Evolutionary conservation across 1,140 invertebrate genomes (phyloP).

Genomic region (Drepana arcuata): DNA sequence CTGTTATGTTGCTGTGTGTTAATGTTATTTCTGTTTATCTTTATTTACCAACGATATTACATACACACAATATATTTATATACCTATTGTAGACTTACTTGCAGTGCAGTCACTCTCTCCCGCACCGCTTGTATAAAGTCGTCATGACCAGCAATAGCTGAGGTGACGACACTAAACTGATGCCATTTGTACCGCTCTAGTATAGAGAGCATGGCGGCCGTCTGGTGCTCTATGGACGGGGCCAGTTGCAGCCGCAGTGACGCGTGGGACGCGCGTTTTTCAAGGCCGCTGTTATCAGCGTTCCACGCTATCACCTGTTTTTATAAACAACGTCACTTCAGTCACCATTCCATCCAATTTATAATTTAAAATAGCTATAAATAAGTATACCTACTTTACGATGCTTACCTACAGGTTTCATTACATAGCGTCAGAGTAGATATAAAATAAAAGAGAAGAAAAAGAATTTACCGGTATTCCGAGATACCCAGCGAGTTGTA

Average conservation of each 20-base stretch:
- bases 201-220: slow-evolving; percentile 93
- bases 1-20: too few relatives aligned
- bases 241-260: slow-evolving; percentile 91
- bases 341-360: too few relatives aligned
- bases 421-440: slow-evolving; percentile 6
- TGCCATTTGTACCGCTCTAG: slow-evolving; percentile 96
- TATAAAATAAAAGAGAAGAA: slow-evolving; percentile 12
- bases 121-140: slow-evolving; percentile 95
- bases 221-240: slow-evolving; percentile 94
- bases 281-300: slow-evolving; percentile 91
- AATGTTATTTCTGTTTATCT: too few relatives aligned
- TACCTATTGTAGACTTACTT: too few relatives aligned
- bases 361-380: too few relatives aligned
- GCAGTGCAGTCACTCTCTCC: slow-evolving; percentile 86
- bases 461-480: slow-evolving; percentile 65
- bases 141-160: slow-evolving; percentile 92
- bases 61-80: too few relatives aligned
- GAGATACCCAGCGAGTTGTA: slow-evolving; percentile 89
- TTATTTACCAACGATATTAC: too few relatives aligned
- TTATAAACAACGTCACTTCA: too few relatives aligned
- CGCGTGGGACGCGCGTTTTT: slow-evolving; percentile 84
- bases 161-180: slow-evolving; percentile 94
- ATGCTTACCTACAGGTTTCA: too few relatives aligned
- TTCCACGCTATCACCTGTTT: slow-evolving; percentile 96
- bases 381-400: too few relatives aligned